Evolutionary conservation across 2,888 invertebrate genomes (phyloP), one percentile per base, ranked within the genome.

Genomic region (Amblyteles armatorius): DNA sequence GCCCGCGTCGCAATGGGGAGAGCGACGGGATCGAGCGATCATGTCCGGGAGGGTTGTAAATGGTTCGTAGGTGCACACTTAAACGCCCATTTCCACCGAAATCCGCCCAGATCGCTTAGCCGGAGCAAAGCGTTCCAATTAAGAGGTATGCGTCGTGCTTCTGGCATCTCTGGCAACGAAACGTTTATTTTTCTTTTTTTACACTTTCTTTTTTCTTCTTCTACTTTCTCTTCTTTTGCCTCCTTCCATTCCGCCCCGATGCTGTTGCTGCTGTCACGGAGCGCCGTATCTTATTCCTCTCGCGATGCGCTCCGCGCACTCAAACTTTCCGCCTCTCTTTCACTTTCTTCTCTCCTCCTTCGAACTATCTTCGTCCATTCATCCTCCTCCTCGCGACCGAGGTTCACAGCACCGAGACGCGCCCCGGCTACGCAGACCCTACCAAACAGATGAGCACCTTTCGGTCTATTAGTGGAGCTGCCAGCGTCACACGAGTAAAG

Each of bases 11-110:
- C 79, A 67, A 67, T 63, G 65, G 52, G 78, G 79, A 83, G 63
- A 82, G 74, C 87, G 87, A 85, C 84, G 87, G 87, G 88, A 86
- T 88, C 88, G 86, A 82, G 86, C 87, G 86, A 88, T 85, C 83
- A 89, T 90, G 90, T 89, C 90, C 90, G 87, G 87, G 89, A 87
- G 89, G 87, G 89, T 90, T 91, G 90, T 91, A 90, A 91, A 91
- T 90, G 90, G 89, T 88, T 87, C 88, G 88, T 87, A 87, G 87
- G 88, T 89, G 89, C 89, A 89, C 90, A 90, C 89, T 89, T 92
- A 92, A 92, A 92, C 92, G 92, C 92, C 93, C 93, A 93, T 93
- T 93, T 93, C 93, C 92, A 93, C 88, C 91, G 92, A 93, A 93
- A 93, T 92, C 91, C 91, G 92, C 90, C 91, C 90, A 92, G 92